These are phyloP conservation scores for Dipodomys stephensi DNA, from an alignment of 2,113 vertebrate species.

Conservation along the genomic window DNA sequence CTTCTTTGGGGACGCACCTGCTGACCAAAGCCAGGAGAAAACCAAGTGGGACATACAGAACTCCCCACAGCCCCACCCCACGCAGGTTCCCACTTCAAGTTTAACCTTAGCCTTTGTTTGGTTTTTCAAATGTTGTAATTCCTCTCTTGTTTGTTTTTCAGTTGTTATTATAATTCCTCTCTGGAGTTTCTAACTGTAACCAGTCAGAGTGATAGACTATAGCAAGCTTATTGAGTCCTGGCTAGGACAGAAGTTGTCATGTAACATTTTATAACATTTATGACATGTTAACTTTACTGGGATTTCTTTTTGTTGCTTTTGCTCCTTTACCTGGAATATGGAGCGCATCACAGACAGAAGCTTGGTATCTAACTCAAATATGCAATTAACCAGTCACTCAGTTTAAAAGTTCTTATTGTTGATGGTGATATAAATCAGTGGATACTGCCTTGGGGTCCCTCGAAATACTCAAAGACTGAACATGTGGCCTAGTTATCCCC, in stretches of 20 bases:
- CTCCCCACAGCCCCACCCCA: too few species aligned
- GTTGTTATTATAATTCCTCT: too few species aligned
- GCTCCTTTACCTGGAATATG: background rate
- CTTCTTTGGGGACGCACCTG: background rate
- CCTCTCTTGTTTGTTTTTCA: background rate
- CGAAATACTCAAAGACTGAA: background rate
- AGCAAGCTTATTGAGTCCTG: background rate
- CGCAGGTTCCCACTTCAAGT: background rate
- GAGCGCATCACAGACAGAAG: background rate
- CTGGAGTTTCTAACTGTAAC: background rate
- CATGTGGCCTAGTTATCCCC: too few species aligned
- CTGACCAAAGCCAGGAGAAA: background rate
- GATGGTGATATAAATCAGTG: background rate
- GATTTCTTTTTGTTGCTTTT: background rate
- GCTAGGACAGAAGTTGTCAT: background rate
- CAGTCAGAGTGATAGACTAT: background rate
- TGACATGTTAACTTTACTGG: background rate
- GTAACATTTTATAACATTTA: background rate
- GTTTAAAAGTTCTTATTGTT: background rate
- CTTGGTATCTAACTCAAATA: background rate
- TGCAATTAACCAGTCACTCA: background rate
- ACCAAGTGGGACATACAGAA: background rate
- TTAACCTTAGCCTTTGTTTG: background rate
- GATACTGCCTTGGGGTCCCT: background rate
- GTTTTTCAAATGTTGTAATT: background rate